phyloP scores from a whole-genome alignment of 1,140 invertebrate species.

The Ctenoplectra terminalis region DNA sequence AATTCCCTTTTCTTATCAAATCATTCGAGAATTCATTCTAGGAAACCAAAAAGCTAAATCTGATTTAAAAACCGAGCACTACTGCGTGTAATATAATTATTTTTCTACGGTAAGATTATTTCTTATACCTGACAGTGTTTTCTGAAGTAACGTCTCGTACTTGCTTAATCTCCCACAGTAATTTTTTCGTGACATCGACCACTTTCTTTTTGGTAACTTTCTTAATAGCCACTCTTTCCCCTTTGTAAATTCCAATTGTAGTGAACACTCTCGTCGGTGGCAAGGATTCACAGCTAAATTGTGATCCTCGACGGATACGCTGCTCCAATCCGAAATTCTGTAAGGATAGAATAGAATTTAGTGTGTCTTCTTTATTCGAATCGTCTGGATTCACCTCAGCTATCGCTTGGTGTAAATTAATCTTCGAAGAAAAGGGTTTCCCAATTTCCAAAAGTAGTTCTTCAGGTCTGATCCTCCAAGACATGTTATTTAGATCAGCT shows the following conservation, averaged over 20 bases:
- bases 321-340: constrained; percentile 82
- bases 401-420: constrained; percentile 86
- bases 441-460: constrained; percentile 91
- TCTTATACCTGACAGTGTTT: no score
- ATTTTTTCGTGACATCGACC: constrained; percentile 91
- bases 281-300: constrained; percentile 86
- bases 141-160: constrained; percentile 93
- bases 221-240: constrained; percentile 92
- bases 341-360: not conserved
- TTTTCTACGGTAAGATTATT: no score
- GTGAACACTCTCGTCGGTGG: constrained; percentile 88
- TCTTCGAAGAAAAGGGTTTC: constrained; percentile 88
- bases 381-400: constrained; percentile 68
- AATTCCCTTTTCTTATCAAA: no score
- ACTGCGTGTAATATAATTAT: no score
- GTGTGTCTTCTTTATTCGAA: not conserved
- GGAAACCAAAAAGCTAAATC: no score
- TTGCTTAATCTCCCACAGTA: constrained; percentile 93
- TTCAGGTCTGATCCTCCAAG: constrained; percentile 91
- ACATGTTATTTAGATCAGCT: constrained; percentile 93
- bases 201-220: constrained; percentile 91
- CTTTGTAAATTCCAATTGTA: constrained; percentile 91
- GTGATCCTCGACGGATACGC: constrained; percentile 84
- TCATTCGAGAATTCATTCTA: no score
- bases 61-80: no score